phyloP scores from a whole-genome alignment of 2,113 vertebrate genomes.

The Xiphorhynchus elegans region DNA sequence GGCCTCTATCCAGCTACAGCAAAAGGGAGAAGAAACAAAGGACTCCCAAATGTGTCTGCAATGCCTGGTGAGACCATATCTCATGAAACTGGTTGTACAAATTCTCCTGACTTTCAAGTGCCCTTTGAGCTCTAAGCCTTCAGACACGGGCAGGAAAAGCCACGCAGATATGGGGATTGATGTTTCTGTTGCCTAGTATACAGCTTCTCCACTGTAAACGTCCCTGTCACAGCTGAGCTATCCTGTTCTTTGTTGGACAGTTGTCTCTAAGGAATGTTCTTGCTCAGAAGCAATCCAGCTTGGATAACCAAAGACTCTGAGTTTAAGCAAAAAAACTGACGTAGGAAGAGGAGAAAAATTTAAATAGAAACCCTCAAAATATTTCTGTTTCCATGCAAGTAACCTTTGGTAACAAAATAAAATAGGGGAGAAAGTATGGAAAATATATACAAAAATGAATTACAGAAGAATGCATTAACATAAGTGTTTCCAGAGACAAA shows the following conservation, averaged over 20 bases:
- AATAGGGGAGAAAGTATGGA: slow-evolving; percentile 27
- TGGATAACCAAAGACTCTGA: not conserved
- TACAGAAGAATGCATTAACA: slow-evolving; percentile 1
- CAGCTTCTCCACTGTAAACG: not conserved
- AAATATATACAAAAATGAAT: slow-evolving; percentile 29
- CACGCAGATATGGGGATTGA: not conserved
- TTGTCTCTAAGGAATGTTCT: not conserved
- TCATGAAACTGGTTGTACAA: not conserved
- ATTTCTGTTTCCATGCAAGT: slow-evolving; percentile 44
- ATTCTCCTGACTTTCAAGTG: not conserved
- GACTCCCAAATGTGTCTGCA: not conserved
- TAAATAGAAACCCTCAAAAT: slow-evolving; percentile 50
- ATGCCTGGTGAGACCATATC: not conserved
- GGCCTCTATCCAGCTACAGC: not conserved
- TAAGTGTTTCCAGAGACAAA: not conserved
- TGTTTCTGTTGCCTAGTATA: not conserved
- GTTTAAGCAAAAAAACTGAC: not conserved
- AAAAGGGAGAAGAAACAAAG: not conserved
- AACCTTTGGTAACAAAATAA: slow-evolving; percentile 52
- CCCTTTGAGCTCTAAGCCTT: not conserved
- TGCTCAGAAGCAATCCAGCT: not conserved
- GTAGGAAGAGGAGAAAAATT: not conserved
- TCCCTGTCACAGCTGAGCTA: not conserved
- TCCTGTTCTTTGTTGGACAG: not conserved
- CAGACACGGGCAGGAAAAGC: not conserved